These are phyloP conservation scores for Spea bombifrons DNA, from an alignment of 2,113 vertebrate genomes.

Conservation along the genomic window DNA sequence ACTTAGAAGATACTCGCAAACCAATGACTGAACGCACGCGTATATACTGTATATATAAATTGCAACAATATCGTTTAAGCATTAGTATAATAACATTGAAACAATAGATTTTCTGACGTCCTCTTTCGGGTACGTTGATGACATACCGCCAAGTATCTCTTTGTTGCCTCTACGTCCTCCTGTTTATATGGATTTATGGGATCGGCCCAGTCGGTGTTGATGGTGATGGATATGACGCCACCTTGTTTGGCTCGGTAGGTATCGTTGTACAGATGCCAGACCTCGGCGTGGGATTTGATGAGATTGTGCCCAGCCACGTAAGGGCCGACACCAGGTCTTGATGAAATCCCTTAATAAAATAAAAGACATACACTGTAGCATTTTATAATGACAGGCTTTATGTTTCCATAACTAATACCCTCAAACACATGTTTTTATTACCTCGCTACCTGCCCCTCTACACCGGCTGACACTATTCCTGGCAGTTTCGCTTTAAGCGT, in stretches of 20 bases:
- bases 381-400: background rate
- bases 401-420: no score
- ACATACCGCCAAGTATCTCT: constrained; percentile 75
- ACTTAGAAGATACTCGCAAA: no score
- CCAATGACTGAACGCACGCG: no score
- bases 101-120: background rate
- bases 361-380: background rate
- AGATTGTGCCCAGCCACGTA: constrained; percentile 87
- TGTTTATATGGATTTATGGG: constrained; percentile 87
- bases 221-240: constrained; percentile 85
- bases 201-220: constrained; percentile 90
- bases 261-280: constrained; percentile 91
- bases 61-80: background rate
- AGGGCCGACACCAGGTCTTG: constrained; percentile 76
- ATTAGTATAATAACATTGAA: background rate
- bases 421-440: no score
- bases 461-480: no score
- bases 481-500: no score
- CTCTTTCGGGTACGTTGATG: background rate
- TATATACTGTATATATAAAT: background rate
- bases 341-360: constrained; percentile 70
- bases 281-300: constrained; percentile 87
- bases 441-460: no score
- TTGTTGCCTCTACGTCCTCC: constrained; percentile 79
- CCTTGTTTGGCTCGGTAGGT: constrained; percentile 74